phyloP scores from a whole-genome alignment of 2,113 vertebrate genomes.

The Xiphophorus couchianus region DNA sequence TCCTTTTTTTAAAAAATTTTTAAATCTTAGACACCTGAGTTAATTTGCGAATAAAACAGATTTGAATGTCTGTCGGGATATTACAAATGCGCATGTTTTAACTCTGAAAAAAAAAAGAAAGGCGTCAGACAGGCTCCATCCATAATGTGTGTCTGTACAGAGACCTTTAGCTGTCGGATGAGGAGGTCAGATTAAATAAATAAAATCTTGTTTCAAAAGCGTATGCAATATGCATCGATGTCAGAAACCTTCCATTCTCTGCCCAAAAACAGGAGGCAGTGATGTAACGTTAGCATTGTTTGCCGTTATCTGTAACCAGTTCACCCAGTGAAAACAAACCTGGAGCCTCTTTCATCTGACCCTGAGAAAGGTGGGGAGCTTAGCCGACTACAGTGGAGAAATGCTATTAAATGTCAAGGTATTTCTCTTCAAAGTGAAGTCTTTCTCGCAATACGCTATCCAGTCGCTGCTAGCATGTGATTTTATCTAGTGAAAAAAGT shows the following conservation, averaged over 20 bases:
- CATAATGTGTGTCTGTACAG: slow-evolving; percentile 2
- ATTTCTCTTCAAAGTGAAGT: too few relatives aligned
- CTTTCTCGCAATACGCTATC: too few relatives aligned
- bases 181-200: slow-evolving; percentile 19
- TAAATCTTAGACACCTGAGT: neutral
- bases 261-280: neutral
- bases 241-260: neutral
- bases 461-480: too few relatives aligned
- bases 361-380: neutral
- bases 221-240: neutral
- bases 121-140: neutral
- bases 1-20: neutral
- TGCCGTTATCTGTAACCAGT: neutral
- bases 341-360: neutral
- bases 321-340: neutral
- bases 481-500: too few relatives aligned
- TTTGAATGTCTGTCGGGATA: neutral
- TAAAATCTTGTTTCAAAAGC: neutral
- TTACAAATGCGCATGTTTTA: slow-evolving; percentile 10
- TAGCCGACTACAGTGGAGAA: too few relatives aligned
- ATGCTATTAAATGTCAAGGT: too few relatives aligned
- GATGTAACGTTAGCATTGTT: neutral
- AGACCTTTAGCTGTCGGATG: neutral
- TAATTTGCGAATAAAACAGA: neutral
- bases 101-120: neutral